Evolutionary conservation across 2,113 vertebrate species (phyloP), one percentile per base, ranked within the genome.

Genomic region (Climacteris rufus): DNA sequence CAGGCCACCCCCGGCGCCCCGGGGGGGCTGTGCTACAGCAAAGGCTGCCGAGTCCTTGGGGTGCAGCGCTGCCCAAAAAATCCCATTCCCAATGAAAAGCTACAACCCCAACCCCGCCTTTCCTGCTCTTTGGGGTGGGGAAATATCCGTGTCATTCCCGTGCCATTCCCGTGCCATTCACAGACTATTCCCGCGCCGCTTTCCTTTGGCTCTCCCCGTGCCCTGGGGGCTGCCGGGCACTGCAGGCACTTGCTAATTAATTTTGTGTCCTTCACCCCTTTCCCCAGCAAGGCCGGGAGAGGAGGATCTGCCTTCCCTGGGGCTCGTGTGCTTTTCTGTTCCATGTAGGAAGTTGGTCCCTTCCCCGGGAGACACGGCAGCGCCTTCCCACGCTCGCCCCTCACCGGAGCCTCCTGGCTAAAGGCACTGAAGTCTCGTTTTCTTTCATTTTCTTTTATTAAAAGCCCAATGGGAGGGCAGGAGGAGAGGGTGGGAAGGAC

Each of bases 121-220:
- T 40, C 44, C 77, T 50, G 78, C 64, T 78, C 87, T 83, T 83
- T 54, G 87, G 90, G 45, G 56, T 66, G 4, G 52, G 84, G 84
- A 74, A 42, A 42, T 59, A 39, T 20, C 37, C 33, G 4, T 14
- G 30, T 39, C 6, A 23, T 63, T 69, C 90, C 85, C 17, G 23
- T 9, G 31, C 44, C 7, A 18, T 69, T 64, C 90, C 86, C 13
- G 24, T 53, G 81, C 77, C 5, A 47, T 47, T 22, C 42, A n/a
- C n/a, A n/a, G n/a, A n/a, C n/a, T n/a, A n/a, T n/a, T n/a, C n/a
- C n/a, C n/a, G n/a, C n/a, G n/a, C 42, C 42, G 31, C 71, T 30
- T 68, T 74, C 90, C 87, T 90, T 94, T 86, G 93, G 85, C 89
- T 75, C 61, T 75, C 89, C 6, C 66, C 18, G 42, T 90, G 92